Percentiles rank a stretch among this genome's conserved stretches.
Evolutionary conservation across 2,888 invertebrate genomes (phyloP).

Genomic region (Flexamia atlantica): DNA sequence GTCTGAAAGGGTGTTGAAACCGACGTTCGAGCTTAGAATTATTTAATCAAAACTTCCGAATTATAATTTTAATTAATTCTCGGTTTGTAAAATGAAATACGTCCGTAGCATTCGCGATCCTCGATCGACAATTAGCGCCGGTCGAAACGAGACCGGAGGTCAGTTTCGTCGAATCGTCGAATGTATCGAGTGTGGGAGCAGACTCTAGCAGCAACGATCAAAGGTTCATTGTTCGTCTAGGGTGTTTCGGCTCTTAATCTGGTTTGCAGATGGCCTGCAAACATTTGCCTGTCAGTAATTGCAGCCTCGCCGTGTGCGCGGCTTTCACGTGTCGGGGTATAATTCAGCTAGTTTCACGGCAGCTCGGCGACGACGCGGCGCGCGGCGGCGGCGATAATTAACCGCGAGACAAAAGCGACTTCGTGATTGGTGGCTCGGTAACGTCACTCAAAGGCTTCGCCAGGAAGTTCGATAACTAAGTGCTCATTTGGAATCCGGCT

Average conservation of each 20-base stretch:
- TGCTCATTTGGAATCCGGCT: constrained; percentile 6
- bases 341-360: too few relatives aligned
- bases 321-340: not conserved
- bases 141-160: too few relatives aligned
- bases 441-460: not conserved
- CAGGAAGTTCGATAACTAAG: constrained; percentile 5
- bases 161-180: too few relatives aligned
- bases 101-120: too few relatives aligned
- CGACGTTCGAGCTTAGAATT: too few relatives aligned
- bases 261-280: constrained; percentile 26
- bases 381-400: not conserved
- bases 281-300: constrained; percentile 15
- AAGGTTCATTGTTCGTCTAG: constrained; percentile 20
- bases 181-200: not conserved
- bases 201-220: not conserved
- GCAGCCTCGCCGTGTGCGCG: not conserved
- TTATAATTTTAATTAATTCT: too few relatives aligned
- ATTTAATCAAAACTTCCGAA: too few relatives aligned
- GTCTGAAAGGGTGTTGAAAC: too few relatives aligned
- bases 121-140: too few relatives aligned
- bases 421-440: constrained; percentile 3
- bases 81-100: too few relatives aligned
- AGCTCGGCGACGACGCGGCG: not conserved
- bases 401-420: not conserved
- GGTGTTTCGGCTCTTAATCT: constrained; percentile 17